Base-by-base conservation (phyloP, 2,797 vertebrate species). In the Phataginus tetradactyla region DNA sequence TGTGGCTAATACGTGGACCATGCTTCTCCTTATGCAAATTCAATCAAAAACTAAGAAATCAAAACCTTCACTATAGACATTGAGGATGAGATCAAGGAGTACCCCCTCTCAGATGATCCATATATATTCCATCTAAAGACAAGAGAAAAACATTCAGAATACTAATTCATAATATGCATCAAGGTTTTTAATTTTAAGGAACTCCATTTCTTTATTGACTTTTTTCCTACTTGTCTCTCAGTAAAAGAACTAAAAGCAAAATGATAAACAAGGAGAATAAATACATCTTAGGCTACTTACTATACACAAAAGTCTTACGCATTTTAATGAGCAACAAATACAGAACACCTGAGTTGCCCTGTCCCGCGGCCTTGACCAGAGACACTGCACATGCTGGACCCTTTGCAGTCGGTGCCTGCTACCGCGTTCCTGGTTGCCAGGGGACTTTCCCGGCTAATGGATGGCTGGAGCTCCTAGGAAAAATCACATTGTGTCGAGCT, bases 191-290 rank as follows among this genome's bases (percentile, higher is more conserved):
- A 91, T 78, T 84, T 51, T 64, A 74, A 25, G n/a, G 10, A 72
- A 75, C 6, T 83, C 34, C 13, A 72, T 61, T 78, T 69, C 29
- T 91, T 85, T 69, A 59, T 72, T 86, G 74, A 78, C 18, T 86
- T 86, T 78, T 68, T 49, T 86, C 17, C 21, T 92, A 68, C 7
- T 29, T 90, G 53, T 75, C 23, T 81, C 37, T 86, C 39, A 66
- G 17, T 83, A 55, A 66, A 86, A 84, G 42, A 96, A 94, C 86
- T 49, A 78, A 89, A 89, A 90, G 23, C 6, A 37, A 74, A 8
- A 39, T 90, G 77, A 90, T 75, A 69, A 86, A 32, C 1, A 61
- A 14, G 55, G 51, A 64, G 13, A 15, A 45, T 4, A 83, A 92
- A 57, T n/a, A 17, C 18, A 71, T 53, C 69, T 77, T n/a, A 39